These are phyloP conservation scores for Fulica atra DNA, from an alignment of 2,113 vertebrate genomes.

Conservation along the genomic window DNA sequence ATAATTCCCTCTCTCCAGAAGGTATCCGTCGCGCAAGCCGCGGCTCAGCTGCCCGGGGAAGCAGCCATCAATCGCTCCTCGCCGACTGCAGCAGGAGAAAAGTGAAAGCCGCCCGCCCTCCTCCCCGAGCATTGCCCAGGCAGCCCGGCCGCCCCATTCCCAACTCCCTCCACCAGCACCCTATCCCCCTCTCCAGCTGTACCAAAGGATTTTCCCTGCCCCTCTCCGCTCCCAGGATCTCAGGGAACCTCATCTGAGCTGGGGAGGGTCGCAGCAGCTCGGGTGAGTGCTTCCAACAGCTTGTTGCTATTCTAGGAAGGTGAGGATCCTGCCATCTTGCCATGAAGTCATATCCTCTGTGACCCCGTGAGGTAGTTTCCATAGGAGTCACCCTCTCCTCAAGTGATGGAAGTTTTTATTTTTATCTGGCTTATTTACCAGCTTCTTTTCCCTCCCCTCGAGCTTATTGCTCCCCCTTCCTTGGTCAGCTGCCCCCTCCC, in stretches of 20 bases:
- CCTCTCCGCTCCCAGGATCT: not conserved
- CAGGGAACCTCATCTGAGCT: not conserved
- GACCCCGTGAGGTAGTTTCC: conserved; percentile 28
- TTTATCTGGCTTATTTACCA: conserved; percentile 33
- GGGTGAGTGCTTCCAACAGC: not conserved
- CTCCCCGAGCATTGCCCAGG: not conserved
- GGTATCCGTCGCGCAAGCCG: conserved; percentile 8
- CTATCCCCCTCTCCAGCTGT: not conserved
- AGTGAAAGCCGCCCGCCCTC: not conserved
- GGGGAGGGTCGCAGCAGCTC: not conserved
- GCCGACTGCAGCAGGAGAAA: conserved; percentile 13
- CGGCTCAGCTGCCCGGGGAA: conserved; percentile 13
- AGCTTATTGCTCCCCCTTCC: not conserved
- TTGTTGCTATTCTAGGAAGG: not conserved
- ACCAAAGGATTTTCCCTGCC: not conserved
- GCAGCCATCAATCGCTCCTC: not conserved
- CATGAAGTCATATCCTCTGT: conserved; percentile 29
- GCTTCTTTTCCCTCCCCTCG: not conserved
- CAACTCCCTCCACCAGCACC: not conserved
- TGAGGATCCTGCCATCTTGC: conserved; percentile 17
- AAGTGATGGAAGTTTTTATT: conserved; percentile 54
- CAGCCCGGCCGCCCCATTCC: not conserved
- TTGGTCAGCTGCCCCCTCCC: not conserved
- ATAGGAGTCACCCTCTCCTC: conserved; percentile 13
- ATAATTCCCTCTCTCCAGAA: not conserved